Conservation (phyloP, 2,797 vertebrate species). For the Pangasius larnaudii region DNA sequence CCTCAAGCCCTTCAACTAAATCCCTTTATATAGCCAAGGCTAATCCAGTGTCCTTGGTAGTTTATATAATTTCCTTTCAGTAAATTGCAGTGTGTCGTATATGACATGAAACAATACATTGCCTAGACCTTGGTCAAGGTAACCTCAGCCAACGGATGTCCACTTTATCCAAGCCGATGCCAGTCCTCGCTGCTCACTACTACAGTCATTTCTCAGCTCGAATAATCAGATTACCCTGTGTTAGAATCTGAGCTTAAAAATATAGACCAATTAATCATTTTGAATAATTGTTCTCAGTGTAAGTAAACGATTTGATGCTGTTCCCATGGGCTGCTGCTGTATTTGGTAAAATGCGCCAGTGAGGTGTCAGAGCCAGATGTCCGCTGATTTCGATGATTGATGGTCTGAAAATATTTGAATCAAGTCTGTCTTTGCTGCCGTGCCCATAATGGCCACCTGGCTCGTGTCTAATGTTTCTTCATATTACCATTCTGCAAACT, state of each 20-base stretch:
- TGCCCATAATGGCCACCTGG: slow-evolving; percentile 58
- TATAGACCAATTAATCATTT: slow-evolving; percentile 52
- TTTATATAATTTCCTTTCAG: not conserved
- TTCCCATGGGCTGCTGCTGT: slow-evolving; percentile 40
- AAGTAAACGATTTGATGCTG: slow-evolving; percentile 46
- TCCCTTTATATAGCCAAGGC: not conserved
- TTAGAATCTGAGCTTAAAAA: slow-evolving; percentile 15
- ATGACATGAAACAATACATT: slow-evolving; percentile 20
- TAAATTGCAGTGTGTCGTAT: not conserved
- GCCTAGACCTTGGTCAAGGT: not conserved
- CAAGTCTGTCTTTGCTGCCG: slow-evolving; percentile 49
- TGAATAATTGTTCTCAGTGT: slow-evolving; percentile 45
- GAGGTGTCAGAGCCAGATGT: slow-evolving; percentile 54
- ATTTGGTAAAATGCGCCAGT: slow-evolving; percentile 52
- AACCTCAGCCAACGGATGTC: not conserved
- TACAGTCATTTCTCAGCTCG: slow-evolving; percentile 8
- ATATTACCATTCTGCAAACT: slow-evolving; percentile 53
- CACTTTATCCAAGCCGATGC: not conserved
- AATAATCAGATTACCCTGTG: slow-evolving; percentile 22
- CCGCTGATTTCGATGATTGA: slow-evolving; percentile 58
- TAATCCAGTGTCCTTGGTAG: not conserved
- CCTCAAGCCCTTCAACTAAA: not conserved
- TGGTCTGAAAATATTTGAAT: slow-evolving; percentile 62
- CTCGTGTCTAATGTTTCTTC: slow-evolving; percentile 55
- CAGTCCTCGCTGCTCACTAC: slow-evolving; percentile 9